phyloP scores from a whole-genome alignment of 2,113 vertebrate species.

The Brachyhypopomus occidentalis region DNA sequence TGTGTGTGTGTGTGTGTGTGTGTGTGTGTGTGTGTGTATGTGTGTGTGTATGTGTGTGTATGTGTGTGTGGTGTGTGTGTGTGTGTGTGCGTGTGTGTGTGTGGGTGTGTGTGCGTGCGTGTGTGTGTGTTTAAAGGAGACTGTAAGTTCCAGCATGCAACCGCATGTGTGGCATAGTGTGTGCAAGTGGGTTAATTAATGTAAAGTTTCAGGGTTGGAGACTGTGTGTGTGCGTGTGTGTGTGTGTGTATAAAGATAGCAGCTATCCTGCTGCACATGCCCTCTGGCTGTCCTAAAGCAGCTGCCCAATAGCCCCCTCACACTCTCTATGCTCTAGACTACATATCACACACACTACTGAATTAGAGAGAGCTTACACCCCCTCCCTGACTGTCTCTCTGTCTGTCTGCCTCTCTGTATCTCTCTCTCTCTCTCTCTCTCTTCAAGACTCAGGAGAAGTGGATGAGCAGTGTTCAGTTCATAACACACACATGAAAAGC shows the following conservation, averaged over 20 bases:
- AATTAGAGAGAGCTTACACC: conserved; percentile 9
- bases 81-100: conserved; percentile 10
- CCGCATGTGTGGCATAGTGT: not conserved
- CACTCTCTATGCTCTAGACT: conserved; percentile 14
- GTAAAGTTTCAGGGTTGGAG: conserved; percentile 12
- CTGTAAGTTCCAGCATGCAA: no score
- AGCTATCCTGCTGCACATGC: conserved; percentile 64
- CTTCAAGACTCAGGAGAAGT: not conserved
- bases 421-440: no score
- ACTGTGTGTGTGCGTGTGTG: not conserved
- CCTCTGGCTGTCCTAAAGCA: conserved; percentile 54
- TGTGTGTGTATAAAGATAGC: conserved; percentile 62
- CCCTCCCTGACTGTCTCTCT: not conserved
- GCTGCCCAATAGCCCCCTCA: conserved; percentile 26
- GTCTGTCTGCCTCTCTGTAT: not conserved
- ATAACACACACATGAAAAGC: not conserved
- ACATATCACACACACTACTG: conserved; percentile 24
- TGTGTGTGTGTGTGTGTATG: not conserved
- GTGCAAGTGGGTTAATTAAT: not conserved
- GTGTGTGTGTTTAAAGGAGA: not conserved
- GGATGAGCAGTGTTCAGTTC: conserved; percentile 19
- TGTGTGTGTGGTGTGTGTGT: not conserved
- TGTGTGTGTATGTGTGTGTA: not conserved
- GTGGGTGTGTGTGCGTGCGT: not conserved
- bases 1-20: not conserved